Base-by-base conservation (phyloP, 2,888 invertebrate species). In the Brachyptera risi region DNA sequence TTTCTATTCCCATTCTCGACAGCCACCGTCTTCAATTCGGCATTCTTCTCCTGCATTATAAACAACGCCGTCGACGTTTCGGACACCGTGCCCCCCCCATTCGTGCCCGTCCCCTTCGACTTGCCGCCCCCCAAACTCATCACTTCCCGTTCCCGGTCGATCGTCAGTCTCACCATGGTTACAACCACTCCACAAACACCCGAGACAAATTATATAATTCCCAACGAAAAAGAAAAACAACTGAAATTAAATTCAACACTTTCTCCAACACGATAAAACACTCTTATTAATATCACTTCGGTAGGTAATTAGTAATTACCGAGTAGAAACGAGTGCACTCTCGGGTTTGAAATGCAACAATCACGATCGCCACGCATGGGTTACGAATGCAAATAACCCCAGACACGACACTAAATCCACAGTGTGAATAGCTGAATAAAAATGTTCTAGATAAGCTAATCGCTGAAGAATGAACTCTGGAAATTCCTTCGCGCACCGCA, bases 31-130 rank as follows among this genome's bases (percentile, higher is more conserved):
- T 58, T 49, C 17, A 51, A 1, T 13, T 58, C 50, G 17, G 57
- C 49, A n/a, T 57, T 37, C 42, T 57, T 47, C 27, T 61, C 61
- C 26, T 50, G 57, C 50, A 61, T n/a, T 40, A 61, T 61, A 40
- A 61, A 58, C 49, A 58, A 13, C 3, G 61, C 47, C 15, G 61
- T 58, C 13, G 61, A 38, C 24, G 40, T 38, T 38, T 57, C 57
- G 42, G 37, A 17, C 9, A 9, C 58, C 5, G 3, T 31, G 1
- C 21, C 44, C 7, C 2, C 15, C 35, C 19, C 17, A 11, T 56
- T 23, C 24, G 27, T 1, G 11, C 42, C 27, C n/a, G 56, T 5
- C 58, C 24, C 17, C 15, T 27, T 38, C 21, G 40, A 23, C 31
- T 47, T 58, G 11, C 35, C 11, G 21, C 23, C 31, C 15, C 17